Percentiles rank a stretch among this genome's conserved stretches.
Conservation (phyloP, 2,113 vertebrate species). For the Dicaeum eximium region DNA sequence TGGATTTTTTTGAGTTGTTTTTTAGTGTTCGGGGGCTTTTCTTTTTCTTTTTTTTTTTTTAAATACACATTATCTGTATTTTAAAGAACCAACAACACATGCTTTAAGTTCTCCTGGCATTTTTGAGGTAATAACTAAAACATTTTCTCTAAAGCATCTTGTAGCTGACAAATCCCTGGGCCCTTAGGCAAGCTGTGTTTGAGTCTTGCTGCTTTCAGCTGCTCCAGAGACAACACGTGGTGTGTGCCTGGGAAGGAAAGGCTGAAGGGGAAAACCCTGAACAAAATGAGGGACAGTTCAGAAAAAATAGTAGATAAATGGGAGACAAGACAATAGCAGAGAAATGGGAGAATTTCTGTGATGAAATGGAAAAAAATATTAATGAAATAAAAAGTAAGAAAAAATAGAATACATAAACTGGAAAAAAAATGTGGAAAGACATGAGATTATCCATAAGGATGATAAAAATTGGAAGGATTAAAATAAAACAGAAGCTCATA, state of each 20-base stretch:
- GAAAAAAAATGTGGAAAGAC: background rate
- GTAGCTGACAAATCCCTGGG: conserved; percentile 45
- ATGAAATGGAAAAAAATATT: background rate
- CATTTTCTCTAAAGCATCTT: conserved; percentile 43
- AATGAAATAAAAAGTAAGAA: background rate
- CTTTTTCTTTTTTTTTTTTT: background rate
- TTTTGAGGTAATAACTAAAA: conserved; percentile 54
- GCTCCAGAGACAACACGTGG: background rate
- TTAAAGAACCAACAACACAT: conserved; percentile 20
- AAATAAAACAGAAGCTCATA: background rate
- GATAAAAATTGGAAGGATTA: background rate
- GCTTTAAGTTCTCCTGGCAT: conserved; percentile 29
- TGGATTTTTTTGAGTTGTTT: background rate
- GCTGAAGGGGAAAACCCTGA: background rate
- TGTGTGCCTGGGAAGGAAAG: background rate
- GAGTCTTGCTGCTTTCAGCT: conserved; percentile 18
- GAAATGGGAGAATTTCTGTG: background rate
- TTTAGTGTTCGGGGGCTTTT: background rate
- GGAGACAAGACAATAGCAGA: background rate
- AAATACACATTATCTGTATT: background rate
- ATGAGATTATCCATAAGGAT: background rate
- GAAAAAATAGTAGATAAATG: background rate
- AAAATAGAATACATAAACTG: background rate
- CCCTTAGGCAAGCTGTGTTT: background rate
- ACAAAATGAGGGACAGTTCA: background rate